A percentile compares a stretch with the other conserved stretches of the same genome.
phyloP scores from a whole-genome alignment of 2,113 vertebrate species.

The Oenanthe oenanthe region DNA sequence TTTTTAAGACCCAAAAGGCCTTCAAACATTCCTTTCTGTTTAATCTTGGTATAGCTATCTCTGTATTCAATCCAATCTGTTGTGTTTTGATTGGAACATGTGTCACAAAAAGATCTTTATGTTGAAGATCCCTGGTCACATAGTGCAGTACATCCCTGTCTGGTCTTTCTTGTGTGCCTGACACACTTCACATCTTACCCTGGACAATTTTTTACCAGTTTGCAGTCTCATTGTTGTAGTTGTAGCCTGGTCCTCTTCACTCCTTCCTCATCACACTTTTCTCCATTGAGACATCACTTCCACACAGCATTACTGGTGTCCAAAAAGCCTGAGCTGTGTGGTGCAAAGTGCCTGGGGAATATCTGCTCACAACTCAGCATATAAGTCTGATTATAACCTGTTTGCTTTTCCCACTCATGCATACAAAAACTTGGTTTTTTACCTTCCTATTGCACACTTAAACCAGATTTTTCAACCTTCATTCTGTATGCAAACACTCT shows the following conservation, averaged over 20 bases:
- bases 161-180: fast-evolving
- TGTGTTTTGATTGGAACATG: neutral
- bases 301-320: fast-evolving
- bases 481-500: neutral
- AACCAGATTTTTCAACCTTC: neutral
- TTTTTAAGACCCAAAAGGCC: neutral
- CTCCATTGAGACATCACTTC: neutral
- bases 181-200: neutral
- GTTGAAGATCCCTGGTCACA: neutral
- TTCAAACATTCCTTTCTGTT: neutral
- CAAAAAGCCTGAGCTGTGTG: neutral
- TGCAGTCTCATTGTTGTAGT: neutral
- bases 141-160: neutral
- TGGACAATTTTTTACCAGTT: neutral
- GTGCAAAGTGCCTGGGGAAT: neutral
- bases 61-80: fast-evolving
- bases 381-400: neutral
- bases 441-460: neutral
- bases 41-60: neutral
- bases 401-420: neutral
- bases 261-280: neutral
- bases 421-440: neutral
- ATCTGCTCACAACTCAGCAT: neutral
- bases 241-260: neutral
- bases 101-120: neutral